Conservation (phyloP, 2,797 vertebrate species). For the Oreochromis grahami region DNA sequence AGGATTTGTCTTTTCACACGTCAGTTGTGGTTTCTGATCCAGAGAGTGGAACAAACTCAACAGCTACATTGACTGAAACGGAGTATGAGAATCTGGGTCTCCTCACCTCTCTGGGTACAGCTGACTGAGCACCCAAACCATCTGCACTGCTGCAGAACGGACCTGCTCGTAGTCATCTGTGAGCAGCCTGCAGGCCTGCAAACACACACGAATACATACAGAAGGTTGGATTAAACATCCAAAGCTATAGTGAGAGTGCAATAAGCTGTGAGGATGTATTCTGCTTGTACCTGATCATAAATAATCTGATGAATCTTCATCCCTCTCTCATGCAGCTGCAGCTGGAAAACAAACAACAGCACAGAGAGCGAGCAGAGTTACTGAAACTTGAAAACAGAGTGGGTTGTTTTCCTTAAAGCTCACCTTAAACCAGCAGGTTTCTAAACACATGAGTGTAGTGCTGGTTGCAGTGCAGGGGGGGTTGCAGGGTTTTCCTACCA, state of each 20-base stretch:
- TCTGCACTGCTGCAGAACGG: slow-evolving; percentile 91
- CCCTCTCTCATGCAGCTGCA: slow-evolving; percentile 93
- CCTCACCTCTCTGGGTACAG: slow-evolving; percentile 93
- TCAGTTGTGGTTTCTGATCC: neutral
- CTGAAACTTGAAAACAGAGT: neutral
- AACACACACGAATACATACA: neutral
- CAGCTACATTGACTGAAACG: neutral
- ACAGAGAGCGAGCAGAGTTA: neutral
- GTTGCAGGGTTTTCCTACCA: slow-evolving; percentile 71
- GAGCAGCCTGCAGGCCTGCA: slow-evolving; percentile 89
- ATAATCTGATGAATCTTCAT: slow-evolving; percentile 91
- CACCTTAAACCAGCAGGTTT: too few species aligned
- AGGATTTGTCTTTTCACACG: neutral
- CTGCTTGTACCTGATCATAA: slow-evolving; percentile 82
- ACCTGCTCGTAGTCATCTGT: slow-evolving; percentile 97
- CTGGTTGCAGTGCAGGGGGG: neutral
- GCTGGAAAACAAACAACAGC: slow-evolving; percentile 62
- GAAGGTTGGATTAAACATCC: neutral
- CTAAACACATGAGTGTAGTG: rapidly evolving
- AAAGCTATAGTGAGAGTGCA: neutral
- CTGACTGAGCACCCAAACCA: slow-evolving; percentile 95
- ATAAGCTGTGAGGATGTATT: neutral
- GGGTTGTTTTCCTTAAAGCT: rapidly evolving
- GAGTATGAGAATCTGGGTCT: neutral
- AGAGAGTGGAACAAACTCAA: neutral